Base-by-base conservation (phyloP, 2,113 vertebrate genomes). In the Vulpes ferrilata region DNA sequence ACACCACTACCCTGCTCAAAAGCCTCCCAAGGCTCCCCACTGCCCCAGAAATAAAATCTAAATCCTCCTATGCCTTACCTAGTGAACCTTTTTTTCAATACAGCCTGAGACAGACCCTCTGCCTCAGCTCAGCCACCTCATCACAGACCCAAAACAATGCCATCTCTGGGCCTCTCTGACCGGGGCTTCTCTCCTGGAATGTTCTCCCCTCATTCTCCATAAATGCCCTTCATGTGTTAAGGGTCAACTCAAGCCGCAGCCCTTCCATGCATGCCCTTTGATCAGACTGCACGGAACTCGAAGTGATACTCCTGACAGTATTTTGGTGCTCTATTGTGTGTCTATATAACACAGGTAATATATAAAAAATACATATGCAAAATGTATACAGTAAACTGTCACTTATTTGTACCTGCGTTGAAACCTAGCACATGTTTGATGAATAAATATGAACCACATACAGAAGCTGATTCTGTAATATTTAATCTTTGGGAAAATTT, bases 401-500 rank as follows among this genome's bases (percentile, higher is more conserved):
- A 59, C 3, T 59, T 22, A 78, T 25, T 35, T 32, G 30, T 16
- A 60, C 30, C 35, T 23, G 12, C 23, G 51, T 74, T 76, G 62
- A 69, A 19, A 53, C 20, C 8, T 7, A 38, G 23, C n/a, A 32
- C 17, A 57, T 8, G 62, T 20, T 17, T 51, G 7, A 8, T 30
- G 32, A 84, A 81, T 55, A 88, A 93, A 38, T 51, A 62, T 0
- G 27, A 30, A 43, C 12, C 55, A 23, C 1, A 62, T 7, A 16
- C 1, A 32, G 53, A 32, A 7, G 53, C 13, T 80, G 69, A n/a
- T 51, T 95, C 60, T 79, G 19, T 27, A 60, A 6, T 62, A 82
- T 25, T 90, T 55, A 79, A 71, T 88, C 64, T n/a, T 96, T 93
- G 88, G 76, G 25, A 78, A 74, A 73, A 32, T 76, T 25, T 43